Base-by-base conservation (phyloP, 2,113 vertebrate species). In the Lynx canadensis region DNA sequence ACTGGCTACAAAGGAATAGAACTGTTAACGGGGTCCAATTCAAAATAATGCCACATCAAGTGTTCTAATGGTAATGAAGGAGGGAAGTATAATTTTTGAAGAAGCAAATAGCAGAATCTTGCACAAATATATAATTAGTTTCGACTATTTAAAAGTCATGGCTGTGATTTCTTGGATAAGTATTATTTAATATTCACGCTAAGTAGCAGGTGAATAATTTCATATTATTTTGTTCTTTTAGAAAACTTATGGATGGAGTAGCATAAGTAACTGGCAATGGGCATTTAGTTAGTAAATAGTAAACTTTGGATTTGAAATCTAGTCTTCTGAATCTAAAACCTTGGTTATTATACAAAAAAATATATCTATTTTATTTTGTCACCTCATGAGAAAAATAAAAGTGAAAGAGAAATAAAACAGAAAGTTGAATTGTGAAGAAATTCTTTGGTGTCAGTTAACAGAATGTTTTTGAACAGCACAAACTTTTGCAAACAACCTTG, bases 401-500 rank as follows among this genome's bases (percentile, higher is more conserved):
- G 7, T 65, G 23, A 76, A 82, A 85, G 16, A 89, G 25, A 68
- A 63, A 88, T 66, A 38, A 48, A 97, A 74, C 31, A 89, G 3
- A 55, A 29, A 63, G 3, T 8, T 92, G 16, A 38, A 69, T 19
- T 45, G 4, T 95, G 33, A 90, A 69, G 29, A 88, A 69, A 73
- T 41, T 81, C 4, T 83, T 27, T 79, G 57, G 6, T 12, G 81
- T 55, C 84, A 15, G 4, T 91, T 95, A 83, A 88, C 66, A 57
- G 16, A 86, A 52, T 3, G 91, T 92, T 92, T 94, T 21, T 82
- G 29, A 85, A 36, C 1, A 81, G 65, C 10, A 66, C 29, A 84
- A 41, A 95, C 7, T 73, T 96, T 84, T 78, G 45, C 36, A 90
- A 93, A 96, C 29, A 89, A 94, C 69, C n/a, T 83, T 95, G 76